A percentile compares a stretch with the other conserved stretches of the same genome.
These are phyloP conservation scores for Drepana falcataria DNA, from an alignment of 2,888 invertebrate genomes.

Conservation along the genomic window DNA sequence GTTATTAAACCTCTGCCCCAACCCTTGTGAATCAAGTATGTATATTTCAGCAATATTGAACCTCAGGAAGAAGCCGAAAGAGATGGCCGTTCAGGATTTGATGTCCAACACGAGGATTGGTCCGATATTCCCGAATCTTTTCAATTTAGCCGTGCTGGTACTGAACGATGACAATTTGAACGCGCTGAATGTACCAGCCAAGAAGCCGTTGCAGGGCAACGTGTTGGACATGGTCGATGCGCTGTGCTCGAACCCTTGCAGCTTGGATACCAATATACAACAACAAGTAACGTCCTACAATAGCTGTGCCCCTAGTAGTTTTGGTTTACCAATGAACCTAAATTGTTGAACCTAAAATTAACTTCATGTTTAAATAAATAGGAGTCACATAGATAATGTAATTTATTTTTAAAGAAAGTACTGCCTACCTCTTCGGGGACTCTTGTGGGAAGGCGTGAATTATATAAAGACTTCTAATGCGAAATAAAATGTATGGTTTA, in stretches of 20 bases:
- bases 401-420: no score
- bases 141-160: constrained; percentile 78
- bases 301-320: no score
- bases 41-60: constrained; percentile 67
- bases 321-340: no score
- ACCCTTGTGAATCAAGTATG: background rate
- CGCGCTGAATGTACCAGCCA: constrained; percentile 66
- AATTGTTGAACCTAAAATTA: no score
- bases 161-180: constrained; percentile 77
- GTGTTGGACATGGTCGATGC: constrained; percentile 78
- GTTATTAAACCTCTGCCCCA: background rate
- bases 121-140: constrained; percentile 79
- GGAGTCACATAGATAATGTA: no score
- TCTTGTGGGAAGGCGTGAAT: no score
- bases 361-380: no score
- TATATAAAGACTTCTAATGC: no score
- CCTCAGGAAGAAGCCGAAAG: constrained; percentile 69
- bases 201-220: constrained; percentile 66
- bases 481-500: no score
- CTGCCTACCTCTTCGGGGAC: no score
- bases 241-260: constrained; percentile 78
- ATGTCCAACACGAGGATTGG: constrained; percentile 78
- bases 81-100: constrained; percentile 76
- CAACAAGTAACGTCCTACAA: constrained; percentile 60
- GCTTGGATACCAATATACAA: constrained; percentile 75